These are phyloP conservation scores for Strigops habroptila DNA, from an alignment of 2,113 vertebrate genomes.

Conservation along the genomic window DNA sequence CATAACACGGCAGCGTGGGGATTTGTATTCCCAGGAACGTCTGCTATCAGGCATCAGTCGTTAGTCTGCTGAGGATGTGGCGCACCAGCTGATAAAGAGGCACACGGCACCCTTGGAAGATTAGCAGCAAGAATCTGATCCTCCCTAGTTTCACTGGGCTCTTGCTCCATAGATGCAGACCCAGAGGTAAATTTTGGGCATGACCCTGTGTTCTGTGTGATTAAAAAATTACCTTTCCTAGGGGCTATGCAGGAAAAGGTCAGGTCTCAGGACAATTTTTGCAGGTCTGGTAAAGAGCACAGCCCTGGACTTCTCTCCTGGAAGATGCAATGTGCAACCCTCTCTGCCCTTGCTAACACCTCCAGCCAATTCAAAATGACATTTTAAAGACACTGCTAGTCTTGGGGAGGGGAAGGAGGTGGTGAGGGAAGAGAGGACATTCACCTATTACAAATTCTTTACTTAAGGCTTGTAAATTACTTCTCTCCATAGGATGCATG, in stretches of 20 bases:
- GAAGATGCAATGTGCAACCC: neutral
- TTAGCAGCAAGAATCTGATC: neutral
- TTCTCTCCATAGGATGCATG: neutral
- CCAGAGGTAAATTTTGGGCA: neutral
- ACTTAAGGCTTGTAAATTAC: constrained; percentile 8
- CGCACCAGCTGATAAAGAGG: neutral
- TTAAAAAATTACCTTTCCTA: neutral
- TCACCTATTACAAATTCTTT: neutral
- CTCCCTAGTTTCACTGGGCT: neutral
- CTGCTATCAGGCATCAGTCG: constrained; percentile 29
- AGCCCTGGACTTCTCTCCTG: neutral
- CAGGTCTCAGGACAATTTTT: neutral
- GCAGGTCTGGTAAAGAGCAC: neutral
- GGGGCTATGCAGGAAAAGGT: neutral
- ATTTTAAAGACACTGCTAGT: neutral
- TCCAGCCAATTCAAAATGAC: neutral
- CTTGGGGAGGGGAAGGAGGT: neutral
- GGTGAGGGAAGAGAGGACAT: neutral
- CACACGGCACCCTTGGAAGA: neutral
- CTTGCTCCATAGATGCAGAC: neutral
- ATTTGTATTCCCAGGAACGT: constrained; percentile 60
- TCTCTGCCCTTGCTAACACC: neutral
- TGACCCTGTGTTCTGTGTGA: neutral
- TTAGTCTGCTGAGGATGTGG: neutral
- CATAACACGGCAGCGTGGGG: constrained; percentile 37